Conservation (phyloP, 1,140 invertebrate genomes). For the Pseudomyrmex concolor region DNA sequence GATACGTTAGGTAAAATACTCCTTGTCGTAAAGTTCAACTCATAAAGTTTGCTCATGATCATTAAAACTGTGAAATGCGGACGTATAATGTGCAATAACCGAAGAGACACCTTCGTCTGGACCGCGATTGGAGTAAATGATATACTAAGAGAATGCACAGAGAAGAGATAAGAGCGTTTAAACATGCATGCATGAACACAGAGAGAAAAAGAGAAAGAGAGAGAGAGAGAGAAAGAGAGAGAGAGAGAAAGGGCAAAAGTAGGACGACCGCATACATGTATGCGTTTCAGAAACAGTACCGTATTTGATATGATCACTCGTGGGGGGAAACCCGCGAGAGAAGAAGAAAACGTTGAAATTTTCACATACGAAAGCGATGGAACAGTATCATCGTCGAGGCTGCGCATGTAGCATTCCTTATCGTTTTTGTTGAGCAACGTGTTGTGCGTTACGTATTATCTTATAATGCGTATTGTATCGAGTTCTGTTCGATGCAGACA, state of each 20-base stretch:
- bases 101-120: not conserved
- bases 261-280: constrained; percentile 60
- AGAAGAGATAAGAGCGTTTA: constrained; percentile 15
- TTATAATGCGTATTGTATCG: not conserved
- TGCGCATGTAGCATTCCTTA: not conserved
- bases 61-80: not conserved
- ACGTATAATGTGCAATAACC: not conserved
- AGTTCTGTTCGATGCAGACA: not conserved
- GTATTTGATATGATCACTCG: constrained; percentile 63
- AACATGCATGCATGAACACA: constrained; percentile 14
- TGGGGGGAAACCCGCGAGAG: not conserved
- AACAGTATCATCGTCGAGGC: not conserved
- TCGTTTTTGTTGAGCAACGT: not conserved
- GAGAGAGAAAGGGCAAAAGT: constrained; percentile 59
- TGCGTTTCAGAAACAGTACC: constrained; percentile 67
- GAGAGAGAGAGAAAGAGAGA: no score
- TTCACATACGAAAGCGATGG: constrained; percentile 42
- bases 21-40: no score
- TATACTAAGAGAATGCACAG: constrained; percentile 6
- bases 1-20: no score
- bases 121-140: not conserved
- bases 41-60: not conserved
- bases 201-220: no score
- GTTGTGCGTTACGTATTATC: constrained; percentile 35
- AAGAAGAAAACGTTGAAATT: constrained; percentile 57